These are phyloP conservation scores for Lycorma delicatula DNA, from an alignment of 1,140 invertebrate genomes.

Conservation along the genomic window DNA sequence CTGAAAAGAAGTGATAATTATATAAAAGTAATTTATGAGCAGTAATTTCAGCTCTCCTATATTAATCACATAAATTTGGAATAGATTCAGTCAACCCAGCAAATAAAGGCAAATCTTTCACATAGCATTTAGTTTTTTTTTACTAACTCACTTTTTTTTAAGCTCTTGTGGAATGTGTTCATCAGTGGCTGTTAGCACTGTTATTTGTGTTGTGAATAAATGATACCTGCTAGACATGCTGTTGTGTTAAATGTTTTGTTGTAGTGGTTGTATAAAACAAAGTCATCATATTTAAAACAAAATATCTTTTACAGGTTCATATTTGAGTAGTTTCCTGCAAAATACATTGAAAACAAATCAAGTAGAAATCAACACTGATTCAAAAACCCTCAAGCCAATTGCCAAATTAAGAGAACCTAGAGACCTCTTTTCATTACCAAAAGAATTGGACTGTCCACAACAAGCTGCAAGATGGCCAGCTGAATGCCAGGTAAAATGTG, in stretches of 20 bases:
- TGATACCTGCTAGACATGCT: not conserved
- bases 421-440: conserved; percentile 56
- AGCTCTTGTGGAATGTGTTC: no score
- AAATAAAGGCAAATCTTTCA: no score
- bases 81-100: no score
- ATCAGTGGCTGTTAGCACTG: not conserved
- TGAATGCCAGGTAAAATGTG: conserved; percentile 64
- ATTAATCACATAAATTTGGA: no score
- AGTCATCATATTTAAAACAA: not conserved
- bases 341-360: conserved; percentile 53
- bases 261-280: not conserved
- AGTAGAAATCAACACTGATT: conserved; percentile 55
- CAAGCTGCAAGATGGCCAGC: conserved; percentile 77
- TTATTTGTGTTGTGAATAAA: not conserved
- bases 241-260: not conserved
- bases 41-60: no score
- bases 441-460: conserved; percentile 54
- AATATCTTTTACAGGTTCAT: conserved; percentile 39
- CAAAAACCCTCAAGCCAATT: conserved; percentile 47
- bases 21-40: no score
- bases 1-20: no score
- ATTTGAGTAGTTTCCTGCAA: conserved; percentile 46
- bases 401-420: conserved; percentile 55
- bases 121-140: no score
- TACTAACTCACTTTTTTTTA: no score